Evolutionary conservation across 2,888 invertebrate genomes (phyloP), one percentile per base, ranked within the genome.

Genomic region (Tetrapedia diversipes): DNA sequence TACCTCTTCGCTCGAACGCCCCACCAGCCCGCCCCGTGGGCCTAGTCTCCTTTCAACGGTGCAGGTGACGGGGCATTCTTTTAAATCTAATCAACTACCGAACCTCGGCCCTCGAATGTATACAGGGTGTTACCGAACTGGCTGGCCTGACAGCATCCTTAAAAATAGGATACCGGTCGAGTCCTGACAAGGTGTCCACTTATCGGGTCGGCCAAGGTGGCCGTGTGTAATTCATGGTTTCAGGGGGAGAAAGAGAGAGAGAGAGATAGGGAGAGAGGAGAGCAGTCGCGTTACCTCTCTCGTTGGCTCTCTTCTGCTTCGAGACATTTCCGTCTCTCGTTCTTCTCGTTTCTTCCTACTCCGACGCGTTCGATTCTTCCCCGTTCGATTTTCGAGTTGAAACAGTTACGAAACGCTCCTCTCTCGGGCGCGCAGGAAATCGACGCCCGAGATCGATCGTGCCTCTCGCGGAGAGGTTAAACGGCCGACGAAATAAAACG

Each of bases 61-160:
- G 82, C 86, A 86, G 84, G 86, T 86, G 86, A 86, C 86, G 86
- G 82, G 78, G 83, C 86, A 86, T 86, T 84, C 86, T 84, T 83
- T 86, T 85, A 85, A 85, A 85, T 85, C 85, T 84, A 85, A 84
- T 85, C 85, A 85, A 84, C 85, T 85, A 85, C 84, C 81, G 84
- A 84, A 84, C 71, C 84, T 45, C 69, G 45, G 61, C 45, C 69
- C 81, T n/a, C n/a, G n/a, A 70, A 77, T 75, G 73, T 77, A 68
- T 80, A 81, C 77, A 64, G 82, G 77, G 77, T 78, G 82, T 82
- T 82, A 75, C 67, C 80, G 67, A 80, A 82, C 75, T 57, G 57
- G 59, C 54, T 51, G 53, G 37, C 49, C 37, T 73, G 77, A 65
- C 74, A 69, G 57, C 57, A 59, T 59, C 59, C 63, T 67, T 74